phyloP scores from a whole-genome alignment of 2,797 vertebrate species.

The Staurois parvus region DNA sequence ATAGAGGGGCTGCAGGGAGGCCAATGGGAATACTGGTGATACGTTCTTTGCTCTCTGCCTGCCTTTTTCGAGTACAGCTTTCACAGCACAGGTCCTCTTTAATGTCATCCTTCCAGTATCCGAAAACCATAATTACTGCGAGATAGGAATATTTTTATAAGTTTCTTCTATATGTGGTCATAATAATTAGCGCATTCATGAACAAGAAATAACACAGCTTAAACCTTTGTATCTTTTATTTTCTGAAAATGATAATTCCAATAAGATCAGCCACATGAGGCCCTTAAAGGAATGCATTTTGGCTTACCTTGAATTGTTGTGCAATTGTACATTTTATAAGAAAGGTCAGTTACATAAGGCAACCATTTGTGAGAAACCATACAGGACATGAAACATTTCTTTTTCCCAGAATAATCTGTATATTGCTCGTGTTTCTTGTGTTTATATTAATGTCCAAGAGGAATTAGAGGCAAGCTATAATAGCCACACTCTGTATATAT shows the following conservation, averaged over 20 bases:
- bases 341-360: neutral
- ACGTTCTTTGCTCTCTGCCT: too few species aligned
- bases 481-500: constrained; percentile 84
- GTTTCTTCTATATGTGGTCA: too few species aligned
- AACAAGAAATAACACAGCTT: too few species aligned
- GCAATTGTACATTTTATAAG: constrained; percentile 12
- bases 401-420: constrained; percentile 60
- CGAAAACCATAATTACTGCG: too few species aligned
- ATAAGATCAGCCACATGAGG: too few species aligned
- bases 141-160: too few species aligned
- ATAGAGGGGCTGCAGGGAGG: too few species aligned
- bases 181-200: too few species aligned
- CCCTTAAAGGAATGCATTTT: neutral
- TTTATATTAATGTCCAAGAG: constrained; percentile 80
- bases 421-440: constrained; percentile 73
- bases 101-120: too few species aligned
- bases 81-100: too few species aligned
- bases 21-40: too few species aligned
- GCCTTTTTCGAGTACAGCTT: too few species aligned
- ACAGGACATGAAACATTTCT: constrained; percentile 21
- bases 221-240: neutral
- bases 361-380: constrained; percentile 21
- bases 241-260: neutral
- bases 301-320: neutral
- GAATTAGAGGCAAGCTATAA: constrained; percentile 79